phyloP scores from a whole-genome alignment of 1,140 invertebrate species.

The Telenomus remus region DNA sequence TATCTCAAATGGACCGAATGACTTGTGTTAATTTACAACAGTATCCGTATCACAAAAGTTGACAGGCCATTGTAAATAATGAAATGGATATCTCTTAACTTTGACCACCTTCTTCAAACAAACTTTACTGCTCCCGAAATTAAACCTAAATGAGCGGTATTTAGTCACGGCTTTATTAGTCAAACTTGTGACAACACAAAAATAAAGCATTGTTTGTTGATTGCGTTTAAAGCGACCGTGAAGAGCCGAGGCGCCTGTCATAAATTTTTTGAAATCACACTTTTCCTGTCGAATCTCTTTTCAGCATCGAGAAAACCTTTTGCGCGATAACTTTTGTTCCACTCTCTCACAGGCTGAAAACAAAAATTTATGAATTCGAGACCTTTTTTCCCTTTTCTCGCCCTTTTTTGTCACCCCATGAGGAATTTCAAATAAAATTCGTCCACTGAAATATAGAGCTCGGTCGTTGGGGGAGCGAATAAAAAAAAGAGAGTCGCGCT shows the following conservation, averaged over 20 bases:
- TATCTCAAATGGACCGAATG: conserved; percentile 48
- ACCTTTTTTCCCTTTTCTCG: no score
- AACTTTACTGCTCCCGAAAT: conserved; percentile 25
- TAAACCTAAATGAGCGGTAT: conserved; percentile 30
- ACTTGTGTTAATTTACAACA: conserved; percentile 62
- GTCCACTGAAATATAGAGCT: conserved; percentile 35
- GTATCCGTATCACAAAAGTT: conserved; percentile 37
- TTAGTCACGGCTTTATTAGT: conserved; percentile 29
- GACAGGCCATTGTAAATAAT: conserved; percentile 48
- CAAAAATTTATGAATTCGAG: no score
- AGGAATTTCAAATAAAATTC: no score
- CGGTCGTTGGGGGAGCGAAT: not conserved
- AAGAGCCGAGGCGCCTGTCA: conserved; percentile 18
- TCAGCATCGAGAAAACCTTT: not conserved
- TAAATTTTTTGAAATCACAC: conserved; percentile 25
- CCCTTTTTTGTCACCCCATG: no score
- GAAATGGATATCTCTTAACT: conserved; percentile 33
- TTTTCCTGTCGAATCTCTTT: not conserved
- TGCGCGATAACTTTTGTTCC: not conserved
- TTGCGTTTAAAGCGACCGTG: conserved; percentile 26
- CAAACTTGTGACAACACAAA: conserved; percentile 28
- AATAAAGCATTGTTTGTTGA: conserved; percentile 33
- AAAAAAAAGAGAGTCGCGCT: conserved; percentile 31
- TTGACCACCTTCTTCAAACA: conserved; percentile 12
- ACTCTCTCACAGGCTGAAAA: not conserved